Conservation (phyloP, 2,113 vertebrate genomes). For the Dasyornis broadbenti region DNA sequence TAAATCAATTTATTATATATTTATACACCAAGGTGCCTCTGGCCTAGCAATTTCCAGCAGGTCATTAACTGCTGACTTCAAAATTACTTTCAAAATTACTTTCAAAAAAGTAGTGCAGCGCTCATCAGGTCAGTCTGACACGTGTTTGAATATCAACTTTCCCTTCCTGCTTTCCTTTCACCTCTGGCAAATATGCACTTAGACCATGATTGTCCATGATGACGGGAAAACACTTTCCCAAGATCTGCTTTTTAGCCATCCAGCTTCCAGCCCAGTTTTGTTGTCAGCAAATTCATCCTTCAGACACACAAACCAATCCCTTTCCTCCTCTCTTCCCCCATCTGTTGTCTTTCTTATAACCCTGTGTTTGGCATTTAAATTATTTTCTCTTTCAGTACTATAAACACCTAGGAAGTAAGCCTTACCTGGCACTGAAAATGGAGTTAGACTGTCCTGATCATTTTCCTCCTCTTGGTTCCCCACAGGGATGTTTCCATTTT, state of each 20-base stretch:
- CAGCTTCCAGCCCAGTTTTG: not conserved
- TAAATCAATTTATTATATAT: not conserved
- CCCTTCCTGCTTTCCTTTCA: not conserved
- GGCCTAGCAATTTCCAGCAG: not conserved
- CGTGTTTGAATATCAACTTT: not conserved
- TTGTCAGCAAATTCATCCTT: not conserved
- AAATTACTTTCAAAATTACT: not conserved
- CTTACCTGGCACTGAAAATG: slow-evolving; percentile 84
- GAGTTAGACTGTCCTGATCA: slow-evolving; percentile 80
- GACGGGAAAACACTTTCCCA: not conserved
- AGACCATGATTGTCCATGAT: not conserved
- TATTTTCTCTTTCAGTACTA: not conserved
- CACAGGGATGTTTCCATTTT: slow-evolving; percentile 89
- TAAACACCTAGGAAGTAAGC: not conserved
- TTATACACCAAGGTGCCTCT: not conserved
- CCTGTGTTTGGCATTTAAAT: not conserved
- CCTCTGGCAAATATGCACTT: not conserved
- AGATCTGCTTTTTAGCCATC: not conserved
- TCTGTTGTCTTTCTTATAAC: not conserved
- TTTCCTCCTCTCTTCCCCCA: not conserved
- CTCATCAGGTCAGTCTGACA: not conserved
- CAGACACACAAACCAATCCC: not conserved
- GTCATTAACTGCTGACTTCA: not conserved
- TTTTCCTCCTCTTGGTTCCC: slow-evolving; percentile 78
- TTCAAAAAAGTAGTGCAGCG: not conserved